Conservation (phyloP, 2,797 vertebrate genomes). For the Anguilla pacifica region DNA sequence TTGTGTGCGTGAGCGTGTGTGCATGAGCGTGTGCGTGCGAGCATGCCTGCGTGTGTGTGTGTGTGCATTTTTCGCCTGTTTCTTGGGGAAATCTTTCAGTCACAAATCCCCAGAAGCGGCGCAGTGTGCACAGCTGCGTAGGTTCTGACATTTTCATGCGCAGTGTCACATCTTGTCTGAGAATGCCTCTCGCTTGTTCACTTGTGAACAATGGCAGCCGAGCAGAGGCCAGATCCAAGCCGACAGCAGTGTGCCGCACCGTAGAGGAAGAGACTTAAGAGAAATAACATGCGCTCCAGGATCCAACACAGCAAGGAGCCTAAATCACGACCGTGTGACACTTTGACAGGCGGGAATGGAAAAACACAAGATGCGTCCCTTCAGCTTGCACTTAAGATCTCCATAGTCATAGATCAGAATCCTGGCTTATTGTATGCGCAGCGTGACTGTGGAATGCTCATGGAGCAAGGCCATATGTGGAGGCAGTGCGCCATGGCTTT, state of each 20-base stretch:
- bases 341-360: neutral
- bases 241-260: neutral
- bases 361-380: neutral
- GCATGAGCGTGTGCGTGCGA: neutral
- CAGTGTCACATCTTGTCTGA: neutral
- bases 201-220: neutral
- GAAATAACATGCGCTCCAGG: neutral
- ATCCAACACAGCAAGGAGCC: neutral
- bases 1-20: neutral
- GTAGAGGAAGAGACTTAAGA: neutral
- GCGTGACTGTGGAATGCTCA: neutral
- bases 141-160: neutral
- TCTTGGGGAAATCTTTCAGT: neutral
- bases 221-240: neutral
- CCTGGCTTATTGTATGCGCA: neutral
- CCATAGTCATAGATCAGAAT: neutral
- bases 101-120: neutral
- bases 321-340: neutral
- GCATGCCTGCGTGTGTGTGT: slow-evolving; percentile 9
- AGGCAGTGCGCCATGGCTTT: neutral
- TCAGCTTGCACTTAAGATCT: neutral
- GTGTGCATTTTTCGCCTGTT: neutral
- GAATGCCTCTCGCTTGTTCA: neutral
- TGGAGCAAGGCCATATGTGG: neutral
- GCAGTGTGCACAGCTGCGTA: neutral